Evolutionary conservation across 2,797 vertebrate genomes (phyloP).

Genomic region (Cichlasoma orientale): DNA sequence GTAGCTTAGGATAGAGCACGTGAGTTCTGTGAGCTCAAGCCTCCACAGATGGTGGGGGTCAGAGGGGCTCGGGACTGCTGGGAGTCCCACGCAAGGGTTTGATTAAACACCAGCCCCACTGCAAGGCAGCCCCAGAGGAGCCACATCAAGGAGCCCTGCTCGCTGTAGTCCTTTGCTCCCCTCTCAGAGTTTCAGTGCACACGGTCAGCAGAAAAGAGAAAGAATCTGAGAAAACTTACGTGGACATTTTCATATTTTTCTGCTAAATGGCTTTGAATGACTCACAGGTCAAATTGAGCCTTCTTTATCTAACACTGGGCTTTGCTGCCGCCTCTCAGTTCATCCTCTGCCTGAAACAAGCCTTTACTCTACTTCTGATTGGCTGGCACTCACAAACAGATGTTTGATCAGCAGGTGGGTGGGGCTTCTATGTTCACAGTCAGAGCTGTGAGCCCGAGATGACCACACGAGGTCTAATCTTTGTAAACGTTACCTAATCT

Average conservation of each 20-base stretch:
- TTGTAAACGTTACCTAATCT: not conserved
- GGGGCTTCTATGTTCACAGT: not conserved
- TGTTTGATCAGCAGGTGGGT: not conserved
- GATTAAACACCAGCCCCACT: conserved; percentile 73
- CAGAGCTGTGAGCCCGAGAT: not conserved
- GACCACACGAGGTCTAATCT: not conserved
- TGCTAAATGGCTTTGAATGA: not conserved
- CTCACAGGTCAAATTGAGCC: not conserved
- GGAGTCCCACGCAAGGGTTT: conserved; percentile 69
- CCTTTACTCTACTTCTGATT: not conserved
- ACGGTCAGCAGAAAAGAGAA: not conserved
- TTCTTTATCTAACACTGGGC: not conserved
- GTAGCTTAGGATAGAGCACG: conserved; percentile 61
- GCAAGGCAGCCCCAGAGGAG: conserved; percentile 47
- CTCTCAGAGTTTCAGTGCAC: conserved; percentile 1
- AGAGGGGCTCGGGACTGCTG: conserved; percentile 57
- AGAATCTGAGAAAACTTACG: not conserved
- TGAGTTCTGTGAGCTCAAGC: conserved; percentile 41
- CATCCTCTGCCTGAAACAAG: not conserved
- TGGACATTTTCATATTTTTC: not conserved
- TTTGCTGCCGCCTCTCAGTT: not conserved
- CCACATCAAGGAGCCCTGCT: conserved; percentile 52
- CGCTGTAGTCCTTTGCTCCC: conserved; percentile 1
- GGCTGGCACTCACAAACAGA: not conserved
- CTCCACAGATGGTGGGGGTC: conserved; percentile 70